Conservation (phyloP, 2,888 invertebrate species). For the Cynaeus angustus region DNA sequence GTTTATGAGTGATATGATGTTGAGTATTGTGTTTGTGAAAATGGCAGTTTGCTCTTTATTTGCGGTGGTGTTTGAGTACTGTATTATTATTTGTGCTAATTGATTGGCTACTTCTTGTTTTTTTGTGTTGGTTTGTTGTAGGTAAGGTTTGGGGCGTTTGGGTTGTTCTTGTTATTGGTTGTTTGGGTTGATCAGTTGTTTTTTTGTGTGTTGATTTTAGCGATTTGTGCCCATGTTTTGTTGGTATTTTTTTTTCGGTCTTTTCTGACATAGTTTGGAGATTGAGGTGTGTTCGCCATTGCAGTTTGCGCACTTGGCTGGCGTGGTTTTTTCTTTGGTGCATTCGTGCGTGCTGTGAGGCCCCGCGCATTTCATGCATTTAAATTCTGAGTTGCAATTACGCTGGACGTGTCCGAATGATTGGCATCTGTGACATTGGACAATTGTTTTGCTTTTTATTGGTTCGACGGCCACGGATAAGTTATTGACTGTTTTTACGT, state of each 20-base stretch:
- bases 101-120: too few species aligned
- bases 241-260: not conserved
- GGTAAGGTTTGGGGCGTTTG: too few species aligned
- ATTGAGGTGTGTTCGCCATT: conserved; percentile 5
- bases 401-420: conserved; percentile 19
- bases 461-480: too few species aligned
- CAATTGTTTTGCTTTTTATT: too few species aligned
- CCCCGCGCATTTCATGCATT: conserved; percentile 37
- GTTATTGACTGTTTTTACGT: too few species aligned
- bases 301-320: conserved; percentile 21
- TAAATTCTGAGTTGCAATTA: conserved; percentile 28
- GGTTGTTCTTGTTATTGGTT: not conserved
- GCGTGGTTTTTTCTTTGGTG: conserved; percentile 16
- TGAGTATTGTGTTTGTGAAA: not conserved
- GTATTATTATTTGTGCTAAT: too few species aligned
- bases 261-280: not conserved
- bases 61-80: too few species aligned
- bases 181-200: not conserved
- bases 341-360: conserved; percentile 20
- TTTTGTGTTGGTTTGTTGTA: too few species aligned
- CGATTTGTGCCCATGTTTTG: not conserved
- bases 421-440: conserved; percentile 33
- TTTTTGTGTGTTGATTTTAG: not conserved
- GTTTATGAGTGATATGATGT: not conserved
- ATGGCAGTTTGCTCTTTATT: not conserved